Percentiles rank a stretch among this genome's conserved stretches.
Conservation (phyloP, 2,113 vertebrate genomes). For the Raphicerus campestris region DNA sequence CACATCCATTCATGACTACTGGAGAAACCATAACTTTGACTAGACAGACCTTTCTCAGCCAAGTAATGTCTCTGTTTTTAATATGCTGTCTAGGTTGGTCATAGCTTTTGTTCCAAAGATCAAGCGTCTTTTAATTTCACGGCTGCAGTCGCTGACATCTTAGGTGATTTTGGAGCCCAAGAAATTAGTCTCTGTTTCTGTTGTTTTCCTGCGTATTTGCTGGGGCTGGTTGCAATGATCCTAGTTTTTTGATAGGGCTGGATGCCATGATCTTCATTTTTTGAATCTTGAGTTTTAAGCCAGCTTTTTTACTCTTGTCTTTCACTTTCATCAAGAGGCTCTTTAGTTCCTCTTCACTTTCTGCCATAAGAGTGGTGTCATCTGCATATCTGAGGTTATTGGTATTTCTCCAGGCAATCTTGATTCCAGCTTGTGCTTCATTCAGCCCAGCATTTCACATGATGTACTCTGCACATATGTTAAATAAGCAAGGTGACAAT, state of each 20-base stretch:
- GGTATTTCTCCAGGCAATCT: neutral
- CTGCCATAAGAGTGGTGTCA: neutral
- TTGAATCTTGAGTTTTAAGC: neutral
- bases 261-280: neutral
- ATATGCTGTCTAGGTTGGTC: neutral
- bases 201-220: neutral
- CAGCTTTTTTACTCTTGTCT: neutral
- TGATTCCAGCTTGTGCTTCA: neutral
- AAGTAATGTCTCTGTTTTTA: neutral
- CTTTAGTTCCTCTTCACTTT: neutral
- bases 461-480: neutral
- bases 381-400: neutral
- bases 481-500: neutral
- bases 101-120: neutral
- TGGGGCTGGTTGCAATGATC: neutral
- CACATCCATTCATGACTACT: neutral
- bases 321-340: neutral
- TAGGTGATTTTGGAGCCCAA: neutral
- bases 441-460: neutral
- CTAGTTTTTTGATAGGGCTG: neutral
- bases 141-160: neutral
- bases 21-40: neutral
- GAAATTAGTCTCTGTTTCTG: neutral
- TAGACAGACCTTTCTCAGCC: neutral
- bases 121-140: neutral